Percentiles rank a stretch among this genome's conserved stretches.
phyloP scores from a whole-genome alignment of 37 sponge, comb jelly and placozoan genomes.

The Haliclona indistincta region DNA sequence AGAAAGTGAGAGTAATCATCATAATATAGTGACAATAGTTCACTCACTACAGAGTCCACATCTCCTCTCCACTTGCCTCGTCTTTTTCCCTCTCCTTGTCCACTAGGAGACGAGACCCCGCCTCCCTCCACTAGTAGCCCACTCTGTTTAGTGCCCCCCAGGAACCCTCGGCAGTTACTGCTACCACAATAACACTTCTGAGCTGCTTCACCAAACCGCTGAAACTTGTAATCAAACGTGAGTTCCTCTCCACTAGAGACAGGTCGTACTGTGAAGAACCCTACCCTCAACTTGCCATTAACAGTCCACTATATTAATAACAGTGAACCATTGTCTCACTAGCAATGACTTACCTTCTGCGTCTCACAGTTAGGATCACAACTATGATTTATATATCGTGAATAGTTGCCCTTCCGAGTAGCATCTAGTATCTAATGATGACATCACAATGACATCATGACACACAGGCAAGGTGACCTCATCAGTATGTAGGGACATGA shows the following conservation, averaged over 20 bases:
- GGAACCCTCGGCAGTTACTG: conserved; percentile 84
- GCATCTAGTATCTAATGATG: conserved; percentile 90
- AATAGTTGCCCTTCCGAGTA: conserved; percentile 83
- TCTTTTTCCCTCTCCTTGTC: neutral
- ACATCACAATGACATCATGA: neutral
- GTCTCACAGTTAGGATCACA: conserved; percentile 99
- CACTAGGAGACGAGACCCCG: neutral
- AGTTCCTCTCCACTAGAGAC: conserved; percentile 80
- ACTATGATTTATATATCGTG: conserved; percentile 98
- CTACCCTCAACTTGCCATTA: conserved; percentile 86
- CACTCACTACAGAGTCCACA: conserved; percentile 23
- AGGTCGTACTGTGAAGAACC: conserved; percentile 84
- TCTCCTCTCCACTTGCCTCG: conserved; percentile 10
- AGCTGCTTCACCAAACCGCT: conserved; percentile 91
- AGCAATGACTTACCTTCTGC: conserved; percentile 80
- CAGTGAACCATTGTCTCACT: neutral
- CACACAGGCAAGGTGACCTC: conserved; percentile 55
- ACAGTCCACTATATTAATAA: conserved; percentile 88
- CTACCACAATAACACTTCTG: conserved; percentile 98
- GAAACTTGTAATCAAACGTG: conserved; percentile 97
- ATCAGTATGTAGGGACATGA: conserved; percentile 94
- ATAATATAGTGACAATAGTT: neutral
- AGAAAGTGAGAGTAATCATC: neutral
- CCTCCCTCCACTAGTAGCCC: no score
- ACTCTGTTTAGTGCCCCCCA: conserved; percentile 77